phyloP scores from a whole-genome alignment of 2,113 vertebrate species.

The Clarias gariepinus region DNA sequence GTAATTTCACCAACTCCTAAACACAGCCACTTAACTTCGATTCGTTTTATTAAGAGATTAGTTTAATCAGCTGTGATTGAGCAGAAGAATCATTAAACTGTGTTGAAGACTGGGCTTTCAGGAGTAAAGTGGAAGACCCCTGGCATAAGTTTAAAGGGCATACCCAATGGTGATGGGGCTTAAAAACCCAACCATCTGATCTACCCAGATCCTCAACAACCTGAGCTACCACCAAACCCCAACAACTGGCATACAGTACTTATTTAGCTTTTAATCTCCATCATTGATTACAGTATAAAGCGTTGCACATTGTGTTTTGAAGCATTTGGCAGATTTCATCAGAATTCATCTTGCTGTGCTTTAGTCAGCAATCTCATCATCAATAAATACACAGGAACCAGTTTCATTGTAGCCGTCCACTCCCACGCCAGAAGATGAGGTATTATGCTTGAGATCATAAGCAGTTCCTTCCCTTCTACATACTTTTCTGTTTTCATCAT shows the following conservation, averaged over 20 bases:
- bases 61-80: too few relatives aligned
- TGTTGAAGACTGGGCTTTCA: too few relatives aligned
- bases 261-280: background rate
- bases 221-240: too few relatives aligned
- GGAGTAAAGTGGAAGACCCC: too few relatives aligned
- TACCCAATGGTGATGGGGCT: too few relatives aligned
- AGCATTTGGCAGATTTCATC: background rate
- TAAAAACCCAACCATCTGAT: too few relatives aligned
- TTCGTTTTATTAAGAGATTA: too few relatives aligned
- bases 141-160: too few relatives aligned
- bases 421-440: background rate
- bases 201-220: too few relatives aligned
- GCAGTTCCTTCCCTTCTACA: background rate
- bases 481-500: background rate
- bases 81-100: too few relatives aligned
- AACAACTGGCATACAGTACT: background rate
- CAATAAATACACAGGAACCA: background rate
- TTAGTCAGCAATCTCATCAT: background rate
- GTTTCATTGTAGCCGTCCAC: background rate
- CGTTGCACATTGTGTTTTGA: background rate
- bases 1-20: too few relatives aligned
- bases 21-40: too few relatives aligned
- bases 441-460: background rate
- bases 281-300: background rate
- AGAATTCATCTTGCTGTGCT: background rate